phyloP scores from a whole-genome alignment of 2,797 vertebrate genomes.

The Naso thynnoides region DNA sequence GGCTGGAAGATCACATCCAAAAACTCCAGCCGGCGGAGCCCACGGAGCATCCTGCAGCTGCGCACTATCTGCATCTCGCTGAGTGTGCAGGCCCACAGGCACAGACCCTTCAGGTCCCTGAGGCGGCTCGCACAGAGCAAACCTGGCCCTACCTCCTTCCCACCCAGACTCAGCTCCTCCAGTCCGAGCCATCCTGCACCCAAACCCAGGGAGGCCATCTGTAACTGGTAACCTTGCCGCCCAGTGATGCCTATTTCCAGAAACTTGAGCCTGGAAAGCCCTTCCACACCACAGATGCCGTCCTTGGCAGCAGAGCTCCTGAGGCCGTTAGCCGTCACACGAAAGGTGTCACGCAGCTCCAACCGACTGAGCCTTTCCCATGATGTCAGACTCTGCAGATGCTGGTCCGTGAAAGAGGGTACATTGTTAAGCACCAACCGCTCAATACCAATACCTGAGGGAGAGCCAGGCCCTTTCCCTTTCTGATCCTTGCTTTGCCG shows the following conservation, averaged over 20 bases:
- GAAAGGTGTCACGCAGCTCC: slow-evolving; percentile 83
- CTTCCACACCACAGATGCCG: slow-evolving; percentile 67
- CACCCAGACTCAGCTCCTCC: slow-evolving; percentile 83
- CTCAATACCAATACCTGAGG: slow-evolving; percentile 72
- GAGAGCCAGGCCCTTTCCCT: slow-evolving; percentile 46
- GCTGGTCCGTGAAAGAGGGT: slow-evolving; percentile 86
- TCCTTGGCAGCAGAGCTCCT: slow-evolving; percentile 81
- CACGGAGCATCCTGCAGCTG: slow-evolving; percentile 81
- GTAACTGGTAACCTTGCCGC: slow-evolving; percentile 80
- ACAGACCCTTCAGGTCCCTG: slow-evolving; percentile 80
- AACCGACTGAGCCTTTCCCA: slow-evolving; percentile 79
- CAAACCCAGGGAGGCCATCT: slow-evolving; percentile 85
- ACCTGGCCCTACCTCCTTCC: slow-evolving; percentile 84
- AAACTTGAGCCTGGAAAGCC: slow-evolving; percentile 79
- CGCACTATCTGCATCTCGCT: slow-evolving; percentile 81
- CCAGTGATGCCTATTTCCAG: slow-evolving; percentile 83
- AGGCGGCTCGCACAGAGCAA: slow-evolving; percentile 83
- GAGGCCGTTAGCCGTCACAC: slow-evolving; percentile 83
- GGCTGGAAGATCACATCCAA: slow-evolving; percentile 82
- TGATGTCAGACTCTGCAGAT: slow-evolving; percentile 81
- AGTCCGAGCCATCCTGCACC: slow-evolving; percentile 85
- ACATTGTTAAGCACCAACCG: slow-evolving; percentile 83
- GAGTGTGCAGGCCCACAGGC: slow-evolving; percentile 81
- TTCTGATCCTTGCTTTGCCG: slow-evolving; percentile 44
- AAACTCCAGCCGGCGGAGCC: slow-evolving; percentile 81